Evolutionary conservation across 1,140 invertebrate genomes (phyloP).

Genomic region (Hydropsyche tenuis): DNA sequence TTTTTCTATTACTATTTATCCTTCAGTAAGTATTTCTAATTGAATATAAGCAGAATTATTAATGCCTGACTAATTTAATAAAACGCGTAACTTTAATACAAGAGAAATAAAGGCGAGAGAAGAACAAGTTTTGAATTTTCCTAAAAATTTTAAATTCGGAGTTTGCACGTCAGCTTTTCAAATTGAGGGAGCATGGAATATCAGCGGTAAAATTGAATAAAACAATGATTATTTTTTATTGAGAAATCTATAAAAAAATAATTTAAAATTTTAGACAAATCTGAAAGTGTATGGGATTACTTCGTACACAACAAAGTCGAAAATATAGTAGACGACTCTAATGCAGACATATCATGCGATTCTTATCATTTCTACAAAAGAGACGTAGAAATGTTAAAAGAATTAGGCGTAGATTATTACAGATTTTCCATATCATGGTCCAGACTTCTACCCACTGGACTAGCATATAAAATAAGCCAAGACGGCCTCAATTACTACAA

Average conservation of each 20-base stretch:
- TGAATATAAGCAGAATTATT: no score
- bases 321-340: constrained; percentile 54
- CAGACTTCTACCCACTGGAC: constrained; percentile 59
- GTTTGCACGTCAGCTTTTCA: constrained; percentile 12
- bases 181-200: constrained; percentile 37
- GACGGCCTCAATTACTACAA: constrained; percentile 49
- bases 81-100: no score
- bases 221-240: no score
- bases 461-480: constrained; percentile 41
- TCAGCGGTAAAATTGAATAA: constrained; percentile 13
- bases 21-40: no score
- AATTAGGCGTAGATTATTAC: constrained; percentile 58
- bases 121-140: constrained; percentile 25
- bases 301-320: constrained; percentile 53
- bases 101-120: not conserved
- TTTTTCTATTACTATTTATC: no score
- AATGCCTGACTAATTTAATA: no score
- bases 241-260: not conserved
- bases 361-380: constrained; percentile 66
- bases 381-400: constrained; percentile 63
- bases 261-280: constrained; percentile 54
- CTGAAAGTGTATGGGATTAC: constrained; percentile 60
- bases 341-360: constrained; percentile 66
- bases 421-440: constrained; percentile 64
- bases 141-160: constrained; percentile 28